Base-by-base conservation (phyloP, 2,888 invertebrate genomes). In the Volucella bombylans region DNA sequence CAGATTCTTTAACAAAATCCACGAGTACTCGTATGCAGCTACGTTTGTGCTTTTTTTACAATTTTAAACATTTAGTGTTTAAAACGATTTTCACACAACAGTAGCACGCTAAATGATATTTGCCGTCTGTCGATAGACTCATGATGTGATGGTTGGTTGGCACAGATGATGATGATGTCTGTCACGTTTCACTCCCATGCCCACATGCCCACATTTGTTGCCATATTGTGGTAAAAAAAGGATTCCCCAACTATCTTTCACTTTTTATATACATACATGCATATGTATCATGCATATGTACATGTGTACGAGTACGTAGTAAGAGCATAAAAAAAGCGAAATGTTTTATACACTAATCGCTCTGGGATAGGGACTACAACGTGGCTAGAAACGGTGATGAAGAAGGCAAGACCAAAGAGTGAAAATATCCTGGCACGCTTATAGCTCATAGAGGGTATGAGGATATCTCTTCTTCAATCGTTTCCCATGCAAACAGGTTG, bases 401-500 rank as follows among this genome's bases (percentile, higher is more conserved):
- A 77, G 54, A 82, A n/a, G 11, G 45, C 77, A 52, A 67, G 82
- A 72, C 67, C 79, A 69, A 65, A 52, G 54, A 74, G 55, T 72
- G 67, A 72, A 77, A 71, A 43, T 74, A 68, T 80, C 47, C 76
- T 72, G 85, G 85, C 85, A 85, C 81, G 81, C 85, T 85, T 85
- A 76, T 71, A n/a, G 61, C 76, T 81, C 72, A 65, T 41, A 65
- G 41, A 14, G 45, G 71, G 81, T 68, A 49, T 79, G 69, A 79
- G 69, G 15, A 61, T 62, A 62, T 81, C 72, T 72, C 85, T 59
- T 77, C 81, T 85, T 71, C 47, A 81, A 83, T 71, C 77, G 71
- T 81, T 71, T 76, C 59, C 43, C 68, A 50, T 72, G 76, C 72
- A n/a, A 85, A 85, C 85, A 85, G 81, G 85, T 85, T 81, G 85